A percentile compares a stretch with the other conserved stretches of the same genome.
Conservation (phyloP, 37 sponge, comb jelly and placozoan species). For the Bolinopsis microptera region DNA sequence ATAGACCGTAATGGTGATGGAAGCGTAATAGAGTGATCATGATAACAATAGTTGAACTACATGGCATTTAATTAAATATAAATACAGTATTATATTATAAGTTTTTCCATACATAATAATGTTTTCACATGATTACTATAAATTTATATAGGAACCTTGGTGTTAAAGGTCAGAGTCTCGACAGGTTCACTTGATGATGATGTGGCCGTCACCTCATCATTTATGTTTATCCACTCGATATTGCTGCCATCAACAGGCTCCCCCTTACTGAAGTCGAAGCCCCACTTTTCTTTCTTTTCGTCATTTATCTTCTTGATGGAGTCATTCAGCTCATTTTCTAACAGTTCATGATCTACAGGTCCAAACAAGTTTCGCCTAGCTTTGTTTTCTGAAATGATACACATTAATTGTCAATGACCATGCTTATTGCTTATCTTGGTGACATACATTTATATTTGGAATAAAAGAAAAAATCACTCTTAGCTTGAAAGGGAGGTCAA, state of each 20-base stretch:
- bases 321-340: conserved; percentile 47
- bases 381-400: conserved; percentile 47
- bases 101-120: too few species aligned
- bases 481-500: too few species aligned
- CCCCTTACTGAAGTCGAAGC: conserved; percentile 53
- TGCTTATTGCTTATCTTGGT: not conserved
- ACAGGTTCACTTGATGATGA: not conserved
- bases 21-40: too few species aligned
- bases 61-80: too few species aligned
- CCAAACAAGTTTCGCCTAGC: conserved; percentile 34
- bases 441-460: not conserved
- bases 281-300: conserved; percentile 63
- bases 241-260: conserved; percentile 38
- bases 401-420: not conserved
- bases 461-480: too few species aligned
- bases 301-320: conserved; percentile 29
- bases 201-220: not conserved
- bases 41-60: too few species aligned
- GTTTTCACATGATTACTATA: too few species aligned
- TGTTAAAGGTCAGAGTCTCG: conserved; percentile 4
- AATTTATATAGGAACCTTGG: not conserved
- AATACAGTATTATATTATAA: too few species aligned
- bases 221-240: conserved; percentile 1
- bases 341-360: conserved; percentile 57
- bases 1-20: not conserved